Conservation (phyloP, 2,113 vertebrate species). For the Alexandromys fortis region DNA sequence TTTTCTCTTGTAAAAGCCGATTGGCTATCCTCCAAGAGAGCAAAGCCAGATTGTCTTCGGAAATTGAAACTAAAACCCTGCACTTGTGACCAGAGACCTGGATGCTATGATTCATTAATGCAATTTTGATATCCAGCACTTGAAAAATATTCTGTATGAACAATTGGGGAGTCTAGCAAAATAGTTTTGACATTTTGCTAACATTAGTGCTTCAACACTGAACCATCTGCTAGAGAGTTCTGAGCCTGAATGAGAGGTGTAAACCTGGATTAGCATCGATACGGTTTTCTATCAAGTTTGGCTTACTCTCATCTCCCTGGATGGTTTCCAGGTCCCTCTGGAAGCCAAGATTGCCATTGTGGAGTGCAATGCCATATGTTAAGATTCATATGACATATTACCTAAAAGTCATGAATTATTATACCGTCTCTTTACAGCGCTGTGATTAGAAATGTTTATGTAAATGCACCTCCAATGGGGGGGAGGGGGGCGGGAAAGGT, state of each 20-base stretch:
- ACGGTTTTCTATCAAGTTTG: constrained; percentile 86
- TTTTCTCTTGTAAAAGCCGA: constrained; percentile 37
- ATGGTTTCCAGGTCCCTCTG: constrained; percentile 86
- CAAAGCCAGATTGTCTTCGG: constrained; percentile 58
- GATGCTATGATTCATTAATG: constrained; percentile 56
- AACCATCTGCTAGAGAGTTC: constrained; percentile 86
- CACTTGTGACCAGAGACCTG: constrained; percentile 58
- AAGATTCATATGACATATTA: constrained; percentile 88
- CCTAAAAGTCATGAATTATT: constrained; percentile 88
- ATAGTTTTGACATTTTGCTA: constrained; percentile 83
- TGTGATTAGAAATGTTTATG: constrained; percentile 88
- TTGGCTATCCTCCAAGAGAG: background rate
- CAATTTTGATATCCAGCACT: constrained; percentile 61
- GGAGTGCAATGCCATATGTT: constrained; percentile 88
- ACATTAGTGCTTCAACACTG: constrained; percentile 81
- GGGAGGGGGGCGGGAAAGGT: constrained; percentile 80
- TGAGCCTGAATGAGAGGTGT: constrained; percentile 86
- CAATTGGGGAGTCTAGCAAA: constrained; percentile 77
- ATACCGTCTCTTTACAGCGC: constrained; percentile 82
- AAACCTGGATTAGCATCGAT: constrained; percentile 88
- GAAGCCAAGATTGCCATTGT: constrained; percentile 88
- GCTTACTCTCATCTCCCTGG: constrained; percentile 85
- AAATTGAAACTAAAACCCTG: constrained; percentile 48
- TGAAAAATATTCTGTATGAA: constrained; percentile 78
- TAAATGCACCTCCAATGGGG: constrained; percentile 81